Conservation (phyloP, 2,797 vertebrate species). For the Glossophaga mutica region DNA sequence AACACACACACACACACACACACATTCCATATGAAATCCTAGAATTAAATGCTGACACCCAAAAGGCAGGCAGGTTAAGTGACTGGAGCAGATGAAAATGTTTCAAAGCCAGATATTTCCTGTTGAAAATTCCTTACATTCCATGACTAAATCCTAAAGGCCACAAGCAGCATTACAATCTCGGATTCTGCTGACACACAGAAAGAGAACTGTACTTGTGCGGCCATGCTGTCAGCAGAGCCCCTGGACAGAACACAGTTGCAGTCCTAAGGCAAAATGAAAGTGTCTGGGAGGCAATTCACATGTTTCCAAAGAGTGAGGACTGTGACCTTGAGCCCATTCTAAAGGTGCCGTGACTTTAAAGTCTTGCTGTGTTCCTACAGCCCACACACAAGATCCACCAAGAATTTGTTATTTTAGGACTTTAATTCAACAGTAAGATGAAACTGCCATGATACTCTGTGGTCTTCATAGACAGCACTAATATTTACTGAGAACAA, state of each 20-base stretch:
- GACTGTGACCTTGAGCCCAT: constrained; percentile 52
- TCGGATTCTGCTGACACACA: constrained; percentile 74
- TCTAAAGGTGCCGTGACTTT: background rate
- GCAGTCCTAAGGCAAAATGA: constrained; percentile 49
- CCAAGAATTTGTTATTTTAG: background rate
- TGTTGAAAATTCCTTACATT: constrained; percentile 76
- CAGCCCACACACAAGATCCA: background rate
- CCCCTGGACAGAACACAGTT: constrained; percentile 51
- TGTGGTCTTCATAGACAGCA: background rate
- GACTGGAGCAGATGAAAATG: constrained; percentile 67
- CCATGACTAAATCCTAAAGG: constrained; percentile 69
- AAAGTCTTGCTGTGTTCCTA: background rate
- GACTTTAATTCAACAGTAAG: constrained; percentile 19
- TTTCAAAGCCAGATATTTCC: constrained; percentile 73
- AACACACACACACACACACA: background rate
- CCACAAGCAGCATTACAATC: constrained; percentile 35
- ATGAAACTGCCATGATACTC: background rate
- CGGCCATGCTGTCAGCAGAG: constrained; percentile 67
- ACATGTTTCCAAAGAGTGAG: constrained; percentile 53
- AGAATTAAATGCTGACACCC: constrained; percentile 66
- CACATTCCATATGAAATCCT: constrained; percentile 57
- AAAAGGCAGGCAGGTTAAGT: constrained; percentile 62
- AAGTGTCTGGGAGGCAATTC: constrained; percentile 69
- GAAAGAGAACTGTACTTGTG: background rate
- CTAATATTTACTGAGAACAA: background rate